Evolutionary conservation across 2,888 invertebrate genomes (phyloP).

Genomic region (Eurois occulta): DNA sequence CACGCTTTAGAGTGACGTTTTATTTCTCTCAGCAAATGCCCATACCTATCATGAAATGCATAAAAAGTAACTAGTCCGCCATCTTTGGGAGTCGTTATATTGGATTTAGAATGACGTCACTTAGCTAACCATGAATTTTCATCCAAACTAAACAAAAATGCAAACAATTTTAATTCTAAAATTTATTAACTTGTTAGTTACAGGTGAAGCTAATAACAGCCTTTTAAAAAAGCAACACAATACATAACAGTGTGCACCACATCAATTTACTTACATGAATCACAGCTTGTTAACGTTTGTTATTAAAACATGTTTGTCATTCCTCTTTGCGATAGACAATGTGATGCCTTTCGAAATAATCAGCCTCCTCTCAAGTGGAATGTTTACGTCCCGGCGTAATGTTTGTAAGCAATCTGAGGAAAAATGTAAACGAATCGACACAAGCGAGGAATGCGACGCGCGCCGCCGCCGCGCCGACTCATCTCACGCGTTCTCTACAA

Average conservation of each 20-base stretch:
- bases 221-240: neutral
- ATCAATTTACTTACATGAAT: constrained; percentile 3
- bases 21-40: no score
- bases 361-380: constrained; percentile 69
- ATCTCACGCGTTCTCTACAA: constrained; percentile 63
- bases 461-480: constrained; percentile 63
- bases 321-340: constrained; percentile 71
- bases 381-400: constrained; percentile 76
- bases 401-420: constrained; percentile 83
- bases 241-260: constrained; percentile 3
- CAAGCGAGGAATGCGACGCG: constrained; percentile 74
- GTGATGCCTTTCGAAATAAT: constrained; percentile 75
- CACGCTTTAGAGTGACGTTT: no score
- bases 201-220: no score
- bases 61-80: no score
- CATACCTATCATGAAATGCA: no score
- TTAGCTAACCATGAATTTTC: no score
- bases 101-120: no score
- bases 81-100: no score
- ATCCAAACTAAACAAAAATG: no score
- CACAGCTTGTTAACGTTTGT: constrained; percentile 41
- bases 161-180: no score
- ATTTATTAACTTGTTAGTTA: no score
- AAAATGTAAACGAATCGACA: constrained; percentile 80
- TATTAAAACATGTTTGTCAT: constrained; percentile 70